A percentile compares a stretch with the other conserved stretches of the same genome.
These are phyloP conservation scores for Miltochrista miniata DNA, from an alignment of 2,888 invertebrate species.

Conservation along the genomic window DNA sequence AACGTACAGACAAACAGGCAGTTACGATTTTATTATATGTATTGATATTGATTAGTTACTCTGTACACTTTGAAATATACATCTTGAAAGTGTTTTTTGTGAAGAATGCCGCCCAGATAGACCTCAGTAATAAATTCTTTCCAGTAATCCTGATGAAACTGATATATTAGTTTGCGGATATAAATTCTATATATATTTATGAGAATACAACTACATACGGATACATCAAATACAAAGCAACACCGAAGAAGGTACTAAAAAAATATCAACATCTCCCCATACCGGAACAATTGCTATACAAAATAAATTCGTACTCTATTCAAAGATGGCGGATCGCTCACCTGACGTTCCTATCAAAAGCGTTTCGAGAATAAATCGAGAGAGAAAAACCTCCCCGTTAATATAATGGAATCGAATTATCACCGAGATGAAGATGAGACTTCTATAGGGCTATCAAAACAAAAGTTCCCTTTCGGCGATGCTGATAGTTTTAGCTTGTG, in stretches of 20 bases:
- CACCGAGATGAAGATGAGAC: conserved; percentile 70
- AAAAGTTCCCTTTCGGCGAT: neutral
- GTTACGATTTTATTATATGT: too few species aligned
- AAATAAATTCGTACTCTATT: conserved; percentile 55
- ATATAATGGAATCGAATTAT: conserved; percentile 82
- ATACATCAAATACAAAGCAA: too few species aligned
- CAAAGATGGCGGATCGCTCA: conserved; percentile 36
- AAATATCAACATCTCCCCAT: conserved; percentile 18
- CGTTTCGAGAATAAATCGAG: conserved; percentile 69
- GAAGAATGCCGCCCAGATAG: too few species aligned
- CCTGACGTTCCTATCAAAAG: conserved; percentile 52
- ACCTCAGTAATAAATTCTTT: too few species aligned
- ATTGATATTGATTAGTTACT: too few species aligned
- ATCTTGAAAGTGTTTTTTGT: too few species aligned
- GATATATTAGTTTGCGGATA: too few species aligned
- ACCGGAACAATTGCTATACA: conserved; percentile 20
- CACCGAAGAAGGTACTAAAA: conserved; percentile 16
- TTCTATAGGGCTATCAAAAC: conserved; percentile 38
- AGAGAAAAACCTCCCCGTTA: conserved; percentile 63
- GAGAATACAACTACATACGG: too few species aligned
- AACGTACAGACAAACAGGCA: too few species aligned
- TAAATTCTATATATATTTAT: neutral
- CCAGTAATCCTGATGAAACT: too few species aligned
- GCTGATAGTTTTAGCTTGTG: neutral
- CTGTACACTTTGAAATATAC: too few species aligned